These are phyloP conservation scores for Pachycephus smyrnensis DNA, from an alignment of 2,888 invertebrate genomes.

Conservation along the genomic window DNA sequence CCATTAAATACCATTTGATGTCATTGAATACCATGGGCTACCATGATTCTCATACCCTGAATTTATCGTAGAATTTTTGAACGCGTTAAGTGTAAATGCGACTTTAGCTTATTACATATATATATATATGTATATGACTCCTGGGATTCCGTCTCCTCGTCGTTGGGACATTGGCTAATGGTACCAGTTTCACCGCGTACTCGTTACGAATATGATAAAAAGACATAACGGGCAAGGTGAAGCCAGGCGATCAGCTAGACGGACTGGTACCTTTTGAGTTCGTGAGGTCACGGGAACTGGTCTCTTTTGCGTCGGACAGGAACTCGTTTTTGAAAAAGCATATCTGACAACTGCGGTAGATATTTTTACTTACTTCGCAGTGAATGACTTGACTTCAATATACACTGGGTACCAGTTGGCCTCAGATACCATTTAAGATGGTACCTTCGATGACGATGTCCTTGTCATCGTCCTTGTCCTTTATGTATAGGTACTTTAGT, in stretches of 20 bases:
- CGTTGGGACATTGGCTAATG: slow-evolving; percentile 41
- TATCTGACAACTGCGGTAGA: background rate
- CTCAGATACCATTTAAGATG: background rate
- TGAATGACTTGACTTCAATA: background rate
- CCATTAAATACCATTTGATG: no score
- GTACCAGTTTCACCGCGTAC: slow-evolving; percentile 52
- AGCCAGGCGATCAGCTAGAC: slow-evolving; percentile 33
- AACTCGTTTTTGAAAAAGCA: slow-evolving; percentile 2
- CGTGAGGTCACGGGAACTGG: slow-evolving; percentile 52
- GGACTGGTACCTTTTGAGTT: slow-evolving; percentile 37
- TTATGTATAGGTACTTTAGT: background rate
- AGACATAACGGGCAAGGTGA: slow-evolving; percentile 46
- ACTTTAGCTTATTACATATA: background rate
- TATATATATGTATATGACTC: background rate
- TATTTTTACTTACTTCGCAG: background rate
- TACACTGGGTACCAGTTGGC: background rate
- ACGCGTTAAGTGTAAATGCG: background rate
- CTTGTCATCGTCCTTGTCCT: background rate
- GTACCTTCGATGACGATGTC: background rate
- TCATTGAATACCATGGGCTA: background rate
- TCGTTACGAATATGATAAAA: slow-evolving; percentile 50
- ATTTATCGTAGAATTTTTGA: background rate
- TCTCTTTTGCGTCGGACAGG: slow-evolving; percentile 37
- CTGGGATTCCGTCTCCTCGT: background rate
- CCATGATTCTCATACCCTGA: background rate